Percentiles rank a stretch among this genome's conserved stretches.
These are phyloP conservation scores for Bostrychus sinensis DNA, from an alignment of 2,113 vertebrate genomes.

Conservation along the genomic window DNA sequence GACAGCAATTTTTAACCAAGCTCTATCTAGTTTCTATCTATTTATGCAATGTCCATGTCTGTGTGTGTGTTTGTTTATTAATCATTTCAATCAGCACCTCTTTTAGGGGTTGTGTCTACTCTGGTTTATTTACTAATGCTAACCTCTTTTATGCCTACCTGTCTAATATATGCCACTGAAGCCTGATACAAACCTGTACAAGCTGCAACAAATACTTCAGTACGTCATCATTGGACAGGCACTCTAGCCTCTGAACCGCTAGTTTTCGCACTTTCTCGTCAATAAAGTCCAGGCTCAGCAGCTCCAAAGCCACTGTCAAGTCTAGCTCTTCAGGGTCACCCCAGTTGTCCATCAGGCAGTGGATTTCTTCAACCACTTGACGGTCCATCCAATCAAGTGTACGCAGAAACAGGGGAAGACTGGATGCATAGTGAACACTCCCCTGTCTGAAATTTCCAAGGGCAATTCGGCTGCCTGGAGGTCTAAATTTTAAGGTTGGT, in stretches of 20 bases:
- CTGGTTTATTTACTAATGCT: too few species aligned
- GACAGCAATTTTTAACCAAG: too few species aligned
- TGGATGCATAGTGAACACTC: conserved; percentile 69
- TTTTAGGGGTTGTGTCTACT: too few species aligned
- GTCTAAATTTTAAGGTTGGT: conserved; percentile 1
- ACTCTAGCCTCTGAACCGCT: conserved; percentile 77
- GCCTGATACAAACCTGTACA: conserved; percentile 75
- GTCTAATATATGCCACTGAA: too few species aligned
- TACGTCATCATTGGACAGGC: conserved; percentile 77
- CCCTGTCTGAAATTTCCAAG: conserved; percentile 66
- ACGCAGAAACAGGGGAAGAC: conserved; percentile 75
- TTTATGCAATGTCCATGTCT: too few species aligned
- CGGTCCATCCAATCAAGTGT: conserved; percentile 75
- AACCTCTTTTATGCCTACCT: not conserved
- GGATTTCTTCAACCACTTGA: conserved; percentile 73
- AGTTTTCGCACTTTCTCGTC: conserved; percentile 75
- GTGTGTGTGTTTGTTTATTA: too few species aligned
- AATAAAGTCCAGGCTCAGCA: conserved; percentile 77
- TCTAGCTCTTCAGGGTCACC: conserved; percentile 70
- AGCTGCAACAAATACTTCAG: conserved; percentile 81
- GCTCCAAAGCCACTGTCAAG: conserved; percentile 77
- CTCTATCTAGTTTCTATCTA: too few species aligned
- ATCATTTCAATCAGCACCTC: too few species aligned
- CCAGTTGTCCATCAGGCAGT: conserved; percentile 76
- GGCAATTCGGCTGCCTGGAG: not conserved